Conservation (phyloP, 2,113 vertebrate species). For the Macroglossus sobrinus region DNA sequence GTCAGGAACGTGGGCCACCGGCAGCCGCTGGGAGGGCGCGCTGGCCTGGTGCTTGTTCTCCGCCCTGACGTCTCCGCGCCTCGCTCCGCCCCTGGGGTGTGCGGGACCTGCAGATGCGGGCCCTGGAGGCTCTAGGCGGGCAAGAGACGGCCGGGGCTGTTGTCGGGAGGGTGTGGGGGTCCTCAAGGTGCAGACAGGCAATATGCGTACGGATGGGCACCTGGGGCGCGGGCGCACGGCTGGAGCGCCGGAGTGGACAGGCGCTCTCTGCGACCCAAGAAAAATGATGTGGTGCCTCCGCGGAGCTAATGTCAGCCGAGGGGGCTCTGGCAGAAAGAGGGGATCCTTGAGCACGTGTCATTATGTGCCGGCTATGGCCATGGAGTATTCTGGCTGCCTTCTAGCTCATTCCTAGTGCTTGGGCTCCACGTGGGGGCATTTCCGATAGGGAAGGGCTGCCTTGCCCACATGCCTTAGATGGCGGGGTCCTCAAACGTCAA, state of each 20-base stretch:
- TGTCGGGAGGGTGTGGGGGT: not conserved
- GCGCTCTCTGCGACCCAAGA: not conserved
- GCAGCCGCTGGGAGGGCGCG: conserved; percentile 86
- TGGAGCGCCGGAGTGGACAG: not conserved
- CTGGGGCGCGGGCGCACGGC: not conserved
- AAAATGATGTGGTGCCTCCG: not conserved
- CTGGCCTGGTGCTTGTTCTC: conserved; percentile 78
- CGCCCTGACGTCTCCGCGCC: conserved; percentile 81
- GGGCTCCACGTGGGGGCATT: not conserved
- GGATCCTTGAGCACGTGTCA: not conserved
- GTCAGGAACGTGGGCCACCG: conserved; percentile 85
- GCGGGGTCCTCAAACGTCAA: not conserved
- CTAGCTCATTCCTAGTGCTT: not conserved
- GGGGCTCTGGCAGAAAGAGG: not conserved
- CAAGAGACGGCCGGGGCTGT: not conserved
- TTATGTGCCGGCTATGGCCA: not conserved
- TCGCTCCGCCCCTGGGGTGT: conserved; percentile 85
- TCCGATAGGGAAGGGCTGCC: not conserved
- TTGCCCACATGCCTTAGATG: not conserved
- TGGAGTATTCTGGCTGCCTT: not conserved
- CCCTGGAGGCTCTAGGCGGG: not conserved
- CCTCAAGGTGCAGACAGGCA: not conserved
- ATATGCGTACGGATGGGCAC: not conserved
- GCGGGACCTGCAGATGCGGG: conserved; percentile 32
- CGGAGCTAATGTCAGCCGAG: not conserved